Percentiles rank a stretch among this genome's conserved stretches.
phyloP scores from a whole-genome alignment of 1,140 invertebrate species.

The Macrobrachium rosenbergii region DNA sequence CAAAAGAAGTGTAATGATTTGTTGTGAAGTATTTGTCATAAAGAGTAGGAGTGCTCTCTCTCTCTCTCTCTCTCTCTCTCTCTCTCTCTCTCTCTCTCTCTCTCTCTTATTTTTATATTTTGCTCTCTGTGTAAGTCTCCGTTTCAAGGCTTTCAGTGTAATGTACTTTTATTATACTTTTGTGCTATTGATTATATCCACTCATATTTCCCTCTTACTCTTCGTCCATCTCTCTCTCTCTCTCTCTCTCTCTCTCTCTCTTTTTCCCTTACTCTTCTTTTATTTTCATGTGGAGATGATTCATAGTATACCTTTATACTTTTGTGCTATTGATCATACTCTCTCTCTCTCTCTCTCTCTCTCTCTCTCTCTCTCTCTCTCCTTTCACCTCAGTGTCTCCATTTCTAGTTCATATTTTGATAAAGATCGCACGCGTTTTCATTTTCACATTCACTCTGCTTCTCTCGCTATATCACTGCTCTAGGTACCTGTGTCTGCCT shows the following conservation, averaged over 20 bases:
- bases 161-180: no score
- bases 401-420: background rate
- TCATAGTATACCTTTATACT: no score
- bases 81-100: constrained; percentile 20
- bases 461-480: background rate
- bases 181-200: no score
- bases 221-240: background rate
- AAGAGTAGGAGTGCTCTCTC: background rate
- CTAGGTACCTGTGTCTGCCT: no score
- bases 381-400: background rate
- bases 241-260: constrained; percentile 20
- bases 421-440: background rate
- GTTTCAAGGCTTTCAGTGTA: no score
- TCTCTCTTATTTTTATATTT: constrained; percentile 1
- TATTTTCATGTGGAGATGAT: no score
- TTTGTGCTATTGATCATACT: no score
- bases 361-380: background rate
- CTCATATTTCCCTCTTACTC: background rate
- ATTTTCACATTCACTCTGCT: background rate
- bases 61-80: constrained; percentile 21
- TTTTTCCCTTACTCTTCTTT: background rate
- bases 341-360: no score
- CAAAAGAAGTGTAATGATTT: no score
- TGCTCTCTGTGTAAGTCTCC: no score
- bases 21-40: no score